Evolutionary conservation across 2,888 invertebrate genomes (phyloP).

Genomic region (Stramonita haemastoma): DNA sequence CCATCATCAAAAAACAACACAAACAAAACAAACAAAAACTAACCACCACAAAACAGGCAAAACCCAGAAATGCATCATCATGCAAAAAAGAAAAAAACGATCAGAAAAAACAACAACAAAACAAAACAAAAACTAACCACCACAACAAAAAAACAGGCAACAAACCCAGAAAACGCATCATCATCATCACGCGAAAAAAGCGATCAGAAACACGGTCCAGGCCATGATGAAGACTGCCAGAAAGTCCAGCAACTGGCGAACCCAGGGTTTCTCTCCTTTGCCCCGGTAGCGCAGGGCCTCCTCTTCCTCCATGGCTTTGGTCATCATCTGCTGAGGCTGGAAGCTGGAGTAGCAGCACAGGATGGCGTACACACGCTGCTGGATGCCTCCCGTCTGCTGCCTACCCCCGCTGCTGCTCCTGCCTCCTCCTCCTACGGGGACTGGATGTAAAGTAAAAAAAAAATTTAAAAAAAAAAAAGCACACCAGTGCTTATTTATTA

Average conservation of each 20-base stretch:
- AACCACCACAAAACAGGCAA: not conserved
- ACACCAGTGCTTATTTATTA: no score
- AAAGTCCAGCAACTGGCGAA: conserved; percentile 36
- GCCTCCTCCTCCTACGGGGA: no score
- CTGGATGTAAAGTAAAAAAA: no score
- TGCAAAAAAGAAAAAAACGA: not conserved
- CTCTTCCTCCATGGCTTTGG: conserved; percentile 38
- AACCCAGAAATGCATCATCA: not conserved
- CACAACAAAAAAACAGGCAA: not conserved
- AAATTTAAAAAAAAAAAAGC: no score
- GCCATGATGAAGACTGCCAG: conserved; percentile 45
- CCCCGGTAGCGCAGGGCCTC: conserved; percentile 42
- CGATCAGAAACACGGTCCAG: conserved; percentile 13
- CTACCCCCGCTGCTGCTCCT: no score
- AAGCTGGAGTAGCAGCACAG: conserved; percentile 49
- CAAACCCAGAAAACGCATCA: not conserved
- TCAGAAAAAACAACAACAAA: not conserved
- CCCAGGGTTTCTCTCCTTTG: conserved; percentile 39
- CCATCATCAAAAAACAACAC: no score
- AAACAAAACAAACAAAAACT: not conserved
- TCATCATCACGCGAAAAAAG: not conserved
- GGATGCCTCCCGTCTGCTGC: not conserved
- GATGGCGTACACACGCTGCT: conserved; percentile 42
- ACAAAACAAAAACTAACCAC: not conserved
- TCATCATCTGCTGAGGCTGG: conserved; percentile 31